Base-by-base conservation (phyloP, 23 tunicate species). In the Phallusia fumigata region DNA sequence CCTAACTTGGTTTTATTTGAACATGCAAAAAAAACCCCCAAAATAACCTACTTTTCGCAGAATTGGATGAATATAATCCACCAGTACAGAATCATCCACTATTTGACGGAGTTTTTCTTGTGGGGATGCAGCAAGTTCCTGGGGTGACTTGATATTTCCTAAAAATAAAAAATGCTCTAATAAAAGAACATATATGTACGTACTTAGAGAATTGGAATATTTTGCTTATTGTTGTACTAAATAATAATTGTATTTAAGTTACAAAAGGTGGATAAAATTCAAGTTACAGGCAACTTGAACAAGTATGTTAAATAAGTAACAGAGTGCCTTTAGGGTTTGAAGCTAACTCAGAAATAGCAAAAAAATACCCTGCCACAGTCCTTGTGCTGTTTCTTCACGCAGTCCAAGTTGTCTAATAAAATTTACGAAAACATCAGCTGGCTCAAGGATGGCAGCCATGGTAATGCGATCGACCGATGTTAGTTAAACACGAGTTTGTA, bases 131-230 rank as follows among this genome's bases (percentile, higher is more conserved):
- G 69, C 69, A 22, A 58, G 69, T 16, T 58, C 69, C 28, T 58
- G 69, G 26, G 69, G 69, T 58, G 69, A 58, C 69, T 13, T 58
- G 28, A 58, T 58, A 16, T 58, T 58, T 58, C 69, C 69, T 58
- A 6, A 21, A 21, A 22, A 6, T 1, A 1, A 58, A 58, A 58
- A 58, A 58, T 24, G 69, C 28, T 58, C 13, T 13, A 51, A 51
- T 51, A 18, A 51, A 51, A 51, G 18, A 51, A 18, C 58, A 51
- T 13, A 18, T 18, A 51, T 51, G 18, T 13, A 13, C 18, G 58
- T 51, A 51, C 15, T 51, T 51, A 18, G 58, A 18, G 18, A 51
- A 21, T 24, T 21, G 1, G 28, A 8, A 58, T 58, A 13, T 58
- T 58, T 6, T 58, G 28, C 47, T 40, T n/a, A n/a, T n/a, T n/a